Evolutionary conservation across 2,888 invertebrate genomes (phyloP).

Genomic region (Eumerus sabulonum): DNA sequence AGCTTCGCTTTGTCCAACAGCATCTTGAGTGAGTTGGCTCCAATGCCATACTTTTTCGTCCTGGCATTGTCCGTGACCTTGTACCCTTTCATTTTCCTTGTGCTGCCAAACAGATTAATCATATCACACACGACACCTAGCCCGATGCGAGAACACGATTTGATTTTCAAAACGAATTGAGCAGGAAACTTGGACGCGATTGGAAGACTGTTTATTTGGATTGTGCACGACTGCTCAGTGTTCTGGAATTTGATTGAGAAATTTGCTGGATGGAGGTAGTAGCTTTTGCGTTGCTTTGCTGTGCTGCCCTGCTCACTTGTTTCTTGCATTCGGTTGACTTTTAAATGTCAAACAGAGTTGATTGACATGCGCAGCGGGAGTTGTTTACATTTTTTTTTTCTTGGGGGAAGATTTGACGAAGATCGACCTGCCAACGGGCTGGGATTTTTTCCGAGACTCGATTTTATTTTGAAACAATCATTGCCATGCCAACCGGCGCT

Average conservation of each 20-base stretch:
- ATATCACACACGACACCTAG: slow-evolving; percentile 5
- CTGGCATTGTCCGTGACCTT: slow-evolving; percentile 78
- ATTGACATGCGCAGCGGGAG: slow-evolving; percentile 20
- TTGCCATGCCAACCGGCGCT: no score
- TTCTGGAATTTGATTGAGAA: slow-evolving; percentile 25
- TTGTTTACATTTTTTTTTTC: slow-evolving; percentile 59
- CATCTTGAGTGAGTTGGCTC: slow-evolving; percentile 76
- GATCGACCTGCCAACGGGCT: slow-evolving; percentile 24
- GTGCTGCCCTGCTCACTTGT: slow-evolving; percentile 24
- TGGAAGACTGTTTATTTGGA: background rate
- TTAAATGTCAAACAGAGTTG: slow-evolving; percentile 23
- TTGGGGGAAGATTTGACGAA: slow-evolving; percentile 54
- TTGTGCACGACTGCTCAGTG: slow-evolving; percentile 10
- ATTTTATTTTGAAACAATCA: background rate
- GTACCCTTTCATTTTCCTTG: slow-evolving; percentile 75
- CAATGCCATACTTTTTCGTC: slow-evolving; percentile 76
- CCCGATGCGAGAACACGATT: background rate
- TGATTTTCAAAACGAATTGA: slow-evolving; percentile 12
- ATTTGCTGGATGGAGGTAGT: slow-evolving; percentile 7
- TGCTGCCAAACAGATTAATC: slow-evolving; percentile 52
- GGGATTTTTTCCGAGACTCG: background rate
- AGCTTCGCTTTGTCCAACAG: slow-evolving; percentile 74
- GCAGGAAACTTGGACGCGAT: no score
- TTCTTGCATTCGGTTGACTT: slow-evolving; percentile 43
- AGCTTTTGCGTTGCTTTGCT: no score